These are phyloP conservation scores for Malurus leucopterus DNA, from an alignment of 2,797 vertebrate genomes.

Conservation along the genomic window DNA sequence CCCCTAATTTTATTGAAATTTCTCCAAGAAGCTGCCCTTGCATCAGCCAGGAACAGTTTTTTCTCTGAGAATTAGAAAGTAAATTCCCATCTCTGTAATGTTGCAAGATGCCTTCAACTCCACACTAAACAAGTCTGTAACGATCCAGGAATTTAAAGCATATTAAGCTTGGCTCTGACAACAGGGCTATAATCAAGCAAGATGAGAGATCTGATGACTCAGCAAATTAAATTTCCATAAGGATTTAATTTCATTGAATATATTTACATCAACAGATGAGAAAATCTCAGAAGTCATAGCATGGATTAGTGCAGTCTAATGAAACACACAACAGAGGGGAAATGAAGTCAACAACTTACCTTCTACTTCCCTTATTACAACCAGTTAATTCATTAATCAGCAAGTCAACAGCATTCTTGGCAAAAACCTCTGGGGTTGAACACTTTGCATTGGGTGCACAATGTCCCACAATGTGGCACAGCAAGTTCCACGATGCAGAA, in stretches of 20 bases:
- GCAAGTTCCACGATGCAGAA: background rate
- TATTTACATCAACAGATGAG: background rate
- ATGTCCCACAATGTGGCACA: rapidly evolving
- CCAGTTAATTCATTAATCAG: background rate
- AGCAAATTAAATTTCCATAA: background rate
- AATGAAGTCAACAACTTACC: background rate
- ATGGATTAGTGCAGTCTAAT: background rate
- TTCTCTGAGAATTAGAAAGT: background rate
- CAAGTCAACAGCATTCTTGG: background rate
- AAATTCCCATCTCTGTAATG: background rate
- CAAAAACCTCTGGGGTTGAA: background rate
- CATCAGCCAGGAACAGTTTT: background rate
- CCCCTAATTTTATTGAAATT: background rate
- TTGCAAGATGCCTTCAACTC: background rate
- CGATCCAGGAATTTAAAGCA: background rate
- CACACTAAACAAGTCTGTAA: background rate
- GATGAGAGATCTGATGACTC: background rate
- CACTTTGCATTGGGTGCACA: background rate
- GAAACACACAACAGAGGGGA: background rate
- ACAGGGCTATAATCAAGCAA: background rate
- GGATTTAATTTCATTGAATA: background rate
- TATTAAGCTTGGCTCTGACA: background rate
- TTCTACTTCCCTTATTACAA: background rate
- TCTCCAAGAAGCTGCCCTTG: background rate
- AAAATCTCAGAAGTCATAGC: background rate